Percentiles rank a stretch among this genome's conserved stretches.
phyloP scores from a whole-genome alignment of 2,113 vertebrate species.

The Smithornis capensis region DNA sequence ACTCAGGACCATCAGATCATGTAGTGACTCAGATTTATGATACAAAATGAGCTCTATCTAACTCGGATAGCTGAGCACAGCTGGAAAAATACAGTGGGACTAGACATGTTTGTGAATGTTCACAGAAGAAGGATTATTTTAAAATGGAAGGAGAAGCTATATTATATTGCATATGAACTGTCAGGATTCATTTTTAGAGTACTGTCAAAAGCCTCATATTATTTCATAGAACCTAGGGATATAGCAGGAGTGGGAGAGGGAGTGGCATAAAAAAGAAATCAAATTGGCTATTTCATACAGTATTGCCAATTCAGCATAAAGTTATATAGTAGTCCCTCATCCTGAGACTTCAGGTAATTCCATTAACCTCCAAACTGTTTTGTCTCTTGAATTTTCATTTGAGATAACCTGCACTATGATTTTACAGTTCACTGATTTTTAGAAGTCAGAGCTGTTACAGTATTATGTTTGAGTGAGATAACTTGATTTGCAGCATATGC shows the following conservation, averaged over 20 bases:
- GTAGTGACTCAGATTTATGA: constrained; percentile 3
- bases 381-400: constrained; percentile 41
- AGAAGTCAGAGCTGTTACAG: constrained; percentile 15
- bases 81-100: neutral
- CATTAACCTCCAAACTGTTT: constrained; percentile 18
- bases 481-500: constrained; percentile 30
- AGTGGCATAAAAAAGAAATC: neutral
- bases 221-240: constrained; percentile 2
- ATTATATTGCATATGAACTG: neutral
- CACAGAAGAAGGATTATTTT: neutral
- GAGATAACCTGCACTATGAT: constrained; percentile 11
- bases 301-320: constrained; percentile 13
- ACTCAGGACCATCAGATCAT: neutral
- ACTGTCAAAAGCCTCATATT: constrained; percentile 20
- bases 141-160: neutral
- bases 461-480: neutral
- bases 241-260: neutral
- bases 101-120: neutral
- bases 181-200: constrained; percentile 37
- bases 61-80: neutral
- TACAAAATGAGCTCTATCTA: neutral
- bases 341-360: constrained; percentile 22
- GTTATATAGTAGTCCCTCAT: neutral
- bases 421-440: constrained; percentile 23
- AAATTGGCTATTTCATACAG: neutral